A percentile compares a stretch with the other conserved stretches of the same genome.
Conservation (phyloP, 2,797 vertebrate species). For the Mormyrus proboscirostris region DNA sequence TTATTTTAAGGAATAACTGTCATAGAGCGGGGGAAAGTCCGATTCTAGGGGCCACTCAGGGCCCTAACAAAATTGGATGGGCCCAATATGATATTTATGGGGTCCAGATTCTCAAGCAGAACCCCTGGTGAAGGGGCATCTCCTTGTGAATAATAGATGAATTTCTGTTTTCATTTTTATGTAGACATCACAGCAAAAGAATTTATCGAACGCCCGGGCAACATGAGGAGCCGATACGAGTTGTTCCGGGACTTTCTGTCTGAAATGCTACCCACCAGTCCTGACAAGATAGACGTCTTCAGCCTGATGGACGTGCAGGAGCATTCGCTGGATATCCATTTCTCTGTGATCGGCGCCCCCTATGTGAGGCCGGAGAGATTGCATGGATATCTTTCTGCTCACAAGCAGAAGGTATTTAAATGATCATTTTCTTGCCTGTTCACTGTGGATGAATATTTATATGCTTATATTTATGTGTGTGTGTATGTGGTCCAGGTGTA, state of each 20-base stretch:
- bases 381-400: constrained; percentile 55
- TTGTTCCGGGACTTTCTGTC: constrained; percentile 65
- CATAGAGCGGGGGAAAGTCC: background rate
- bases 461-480: background rate
- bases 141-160: background rate
- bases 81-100: background rate
- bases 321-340: constrained; percentile 57
- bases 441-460: background rate
- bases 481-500: background rate
- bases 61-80: background rate
- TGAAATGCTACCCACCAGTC: constrained; percentile 53
- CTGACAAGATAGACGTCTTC: constrained; percentile 60
- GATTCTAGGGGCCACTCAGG: background rate
- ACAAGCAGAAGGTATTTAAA: constrained; percentile 62
- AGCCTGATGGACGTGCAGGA: constrained; percentile 53
- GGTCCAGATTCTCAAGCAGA: background rate
- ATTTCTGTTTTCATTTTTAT: constrained; percentile 24
- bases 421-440: background rate
- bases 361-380: constrained; percentile 67
- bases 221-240: constrained; percentile 53
- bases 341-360: constrained; percentile 54
- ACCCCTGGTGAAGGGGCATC: background rate
- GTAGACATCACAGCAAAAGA: constrained; percentile 66
- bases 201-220: constrained; percentile 59
- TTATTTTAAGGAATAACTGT: background rate